Evolutionary conservation across 1,140 invertebrate species (phyloP).

Genomic region (Drosophila sp.): DNA sequence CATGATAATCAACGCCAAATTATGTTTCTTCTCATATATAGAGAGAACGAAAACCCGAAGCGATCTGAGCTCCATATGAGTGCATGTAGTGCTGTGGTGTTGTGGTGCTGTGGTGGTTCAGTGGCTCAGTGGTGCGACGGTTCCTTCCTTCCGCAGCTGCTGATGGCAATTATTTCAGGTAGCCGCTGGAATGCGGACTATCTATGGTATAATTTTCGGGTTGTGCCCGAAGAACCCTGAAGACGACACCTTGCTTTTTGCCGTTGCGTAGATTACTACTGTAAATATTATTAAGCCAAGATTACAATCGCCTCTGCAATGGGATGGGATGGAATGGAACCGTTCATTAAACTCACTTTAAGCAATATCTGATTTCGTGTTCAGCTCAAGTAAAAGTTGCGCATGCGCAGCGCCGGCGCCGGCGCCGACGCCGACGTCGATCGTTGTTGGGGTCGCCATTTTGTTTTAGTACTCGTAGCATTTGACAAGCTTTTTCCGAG

Average conservation of each 20-base stretch:
- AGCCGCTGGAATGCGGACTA: conserved; percentile 56
- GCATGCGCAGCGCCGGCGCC: conserved; percentile 58
- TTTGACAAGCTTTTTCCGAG: conserved; percentile 66
- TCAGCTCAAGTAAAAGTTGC: conserved; percentile 52
- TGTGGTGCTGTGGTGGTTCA: neutral
- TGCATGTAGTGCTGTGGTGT: neutral
- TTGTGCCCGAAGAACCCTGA: conserved; percentile 26
- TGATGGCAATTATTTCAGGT: conserved; percentile 76
- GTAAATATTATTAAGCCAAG: conserved; percentile 81
- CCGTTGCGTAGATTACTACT: conserved; percentile 77
- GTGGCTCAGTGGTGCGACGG: neutral
- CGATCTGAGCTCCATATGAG: neutral
- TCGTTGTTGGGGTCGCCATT: conserved; percentile 36
- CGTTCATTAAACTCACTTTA: conserved; percentile 70
- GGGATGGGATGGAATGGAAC: conserved; percentile 50
- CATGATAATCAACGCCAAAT: conserved; percentile 81
- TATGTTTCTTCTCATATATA: conserved; percentile 48
- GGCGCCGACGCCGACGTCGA: neutral
- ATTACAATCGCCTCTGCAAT: conserved; percentile 63
- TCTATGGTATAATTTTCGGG: conserved; percentile 63
- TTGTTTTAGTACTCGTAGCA: conserved; percentile 42
- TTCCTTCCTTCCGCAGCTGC: conserved; percentile 60
- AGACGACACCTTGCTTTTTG: conserved; percentile 61
- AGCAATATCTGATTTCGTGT: conserved; percentile 66
- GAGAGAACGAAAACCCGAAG: conserved; percentile 4